Conservation (phyloP, 2,888 invertebrate genomes). For the Eurytoma californica region DNA sequence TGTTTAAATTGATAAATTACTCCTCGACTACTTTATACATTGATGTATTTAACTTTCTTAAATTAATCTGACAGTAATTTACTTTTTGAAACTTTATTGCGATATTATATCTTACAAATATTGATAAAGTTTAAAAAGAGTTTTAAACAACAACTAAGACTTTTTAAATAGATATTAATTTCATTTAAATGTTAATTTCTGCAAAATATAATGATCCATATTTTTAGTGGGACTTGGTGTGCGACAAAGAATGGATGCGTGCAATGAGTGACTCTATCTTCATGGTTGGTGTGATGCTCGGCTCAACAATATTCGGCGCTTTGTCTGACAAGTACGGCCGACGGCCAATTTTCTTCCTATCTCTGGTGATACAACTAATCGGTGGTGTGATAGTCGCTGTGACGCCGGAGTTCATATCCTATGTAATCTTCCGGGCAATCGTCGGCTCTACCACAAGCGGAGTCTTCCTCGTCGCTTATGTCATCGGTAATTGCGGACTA, state of each 20-base stretch:
- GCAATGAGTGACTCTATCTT: conserved; percentile 82
- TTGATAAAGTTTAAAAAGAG: too few species aligned
- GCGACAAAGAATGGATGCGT: conserved; percentile 79
- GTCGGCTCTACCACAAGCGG: conserved; percentile 86
- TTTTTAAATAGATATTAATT: too few species aligned
- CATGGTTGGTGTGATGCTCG: conserved; percentile 85
- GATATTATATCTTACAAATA: too few species aligned
- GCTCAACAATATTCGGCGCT: conserved; percentile 84
- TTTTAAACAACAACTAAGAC: too few species aligned
- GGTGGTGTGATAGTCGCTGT: conserved; percentile 82
- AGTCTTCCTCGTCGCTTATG: conserved; percentile 86
- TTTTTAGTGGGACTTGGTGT: conserved; percentile 81
- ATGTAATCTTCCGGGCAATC: conserved; percentile 80
- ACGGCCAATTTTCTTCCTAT: conserved; percentile 83
- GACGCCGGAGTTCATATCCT: conserved; percentile 82
- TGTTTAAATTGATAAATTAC: conserved; percentile 48
- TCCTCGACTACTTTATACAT: too few species aligned
- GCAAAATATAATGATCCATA: not conserved
- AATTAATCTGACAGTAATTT: too few species aligned
- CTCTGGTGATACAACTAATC: conserved; percentile 82
- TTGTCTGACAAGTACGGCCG: conserved; percentile 85
- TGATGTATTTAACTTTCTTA: too few species aligned
- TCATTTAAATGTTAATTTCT: too few species aligned
- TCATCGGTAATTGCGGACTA: conserved; percentile 79
- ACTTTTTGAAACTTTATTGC: too few species aligned